Evolutionary conservation across 2,888 invertebrate genomes (phyloP).

Genomic region (Parapristionchus giblindavisi): DNA sequence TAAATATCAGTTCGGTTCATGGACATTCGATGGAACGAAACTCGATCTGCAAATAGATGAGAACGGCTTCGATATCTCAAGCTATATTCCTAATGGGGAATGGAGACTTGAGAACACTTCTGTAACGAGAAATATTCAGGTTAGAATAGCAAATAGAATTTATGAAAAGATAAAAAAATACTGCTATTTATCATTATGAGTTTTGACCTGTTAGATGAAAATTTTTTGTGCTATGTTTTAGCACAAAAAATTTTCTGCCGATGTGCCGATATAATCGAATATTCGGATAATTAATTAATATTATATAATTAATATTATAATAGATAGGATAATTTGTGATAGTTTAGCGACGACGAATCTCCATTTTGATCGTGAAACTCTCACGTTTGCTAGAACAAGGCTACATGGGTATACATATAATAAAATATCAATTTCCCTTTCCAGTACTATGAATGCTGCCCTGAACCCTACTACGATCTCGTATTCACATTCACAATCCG

Average conservation of each 20-base stretch:
- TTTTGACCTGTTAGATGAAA: background rate
- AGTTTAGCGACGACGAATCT: too few relatives aligned
- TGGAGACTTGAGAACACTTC: constrained; percentile 45
- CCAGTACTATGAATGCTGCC: constrained; percentile 58
- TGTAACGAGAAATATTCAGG: constrained; percentile 18
- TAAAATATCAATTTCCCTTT: too few relatives aligned
- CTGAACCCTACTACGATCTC: constrained; percentile 59
- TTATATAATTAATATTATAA: too few relatives aligned
- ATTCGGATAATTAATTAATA: too few relatives aligned
- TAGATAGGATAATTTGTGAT: too few relatives aligned
- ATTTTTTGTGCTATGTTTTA: background rate
- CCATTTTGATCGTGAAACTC: too few relatives aligned
- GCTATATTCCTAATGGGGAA: constrained; percentile 59
- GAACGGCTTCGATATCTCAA: constrained; percentile 58
- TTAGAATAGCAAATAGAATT: background rate
- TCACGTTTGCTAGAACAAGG: too few relatives aligned
- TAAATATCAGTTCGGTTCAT: constrained; percentile 56
- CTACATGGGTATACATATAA: too few relatives aligned
- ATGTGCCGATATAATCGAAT: too few relatives aligned
- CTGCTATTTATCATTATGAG: too few relatives aligned
- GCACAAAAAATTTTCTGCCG: too few relatives aligned
- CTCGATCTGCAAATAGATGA: constrained; percentile 59
- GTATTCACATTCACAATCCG: constrained; percentile 81
- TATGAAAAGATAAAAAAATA: background rate
- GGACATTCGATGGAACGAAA: constrained; percentile 63